Base-by-base conservation (phyloP, 2,888 invertebrate species). In the Phortica magna region DNA sequence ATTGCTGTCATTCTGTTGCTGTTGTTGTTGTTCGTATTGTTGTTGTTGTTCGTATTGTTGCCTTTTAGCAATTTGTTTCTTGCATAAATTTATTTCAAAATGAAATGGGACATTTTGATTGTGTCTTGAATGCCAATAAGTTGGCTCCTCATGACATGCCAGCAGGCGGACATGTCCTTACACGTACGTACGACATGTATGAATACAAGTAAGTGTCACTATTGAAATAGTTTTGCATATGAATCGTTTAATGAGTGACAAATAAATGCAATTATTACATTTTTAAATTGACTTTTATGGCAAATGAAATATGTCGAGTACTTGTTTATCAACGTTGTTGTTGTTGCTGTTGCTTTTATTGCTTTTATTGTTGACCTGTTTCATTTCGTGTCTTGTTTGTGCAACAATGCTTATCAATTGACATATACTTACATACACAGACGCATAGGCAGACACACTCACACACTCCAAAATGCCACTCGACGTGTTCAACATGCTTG, bases 91-190 rank as follows among this genome's bases (percentile, higher is more conserved):
- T 65, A 65, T 65, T 65, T 65, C 65, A n/a, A 31, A 65, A 65
- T 65, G 65, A 65, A 65, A 65, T 65, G 65, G 65, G 41, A 65
- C 65, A 65, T 65, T 65, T 65, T 65, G 65, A 65, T 65, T 65
- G 65, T 65, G 65, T 65, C 39, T 39, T 65, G 65, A 65, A 65
- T 65, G 65, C 65, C 65, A 65, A 65, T 65, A 65, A 65, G 65
- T 65, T 61, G 22, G 41, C 39, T 65, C 65, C 14, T n/a, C 10
- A 9, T 59, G 59, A 12, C 59, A 59, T 59, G 59, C 59, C 48
- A 48, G 10, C 9, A 48, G 48, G 48, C 61, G 61, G 22, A 61
- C 22, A 22, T 61, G 61, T 61, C n/a, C n/a, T 55, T 7, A 22
- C 19, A 22, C 17, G 22, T 14, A 48, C 14, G 14, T 43, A 12